Base-by-base conservation (phyloP, 1,140 invertebrate species). In the Atopsyche davidsoni region DNA sequence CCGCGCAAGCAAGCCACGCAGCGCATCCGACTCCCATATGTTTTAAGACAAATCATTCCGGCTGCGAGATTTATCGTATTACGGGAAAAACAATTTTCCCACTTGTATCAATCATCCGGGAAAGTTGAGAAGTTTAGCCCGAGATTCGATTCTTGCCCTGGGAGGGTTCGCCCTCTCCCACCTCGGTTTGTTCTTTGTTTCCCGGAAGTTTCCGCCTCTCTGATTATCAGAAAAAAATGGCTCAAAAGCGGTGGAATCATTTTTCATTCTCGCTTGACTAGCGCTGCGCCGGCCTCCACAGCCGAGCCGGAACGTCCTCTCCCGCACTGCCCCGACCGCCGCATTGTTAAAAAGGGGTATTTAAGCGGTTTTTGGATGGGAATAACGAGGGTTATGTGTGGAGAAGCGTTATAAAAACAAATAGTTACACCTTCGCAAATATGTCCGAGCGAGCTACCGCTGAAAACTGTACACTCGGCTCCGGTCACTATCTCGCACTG, bases 101-200 rank as follows among this genome's bases (percentile, higher is more conserved):
- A 36, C 45, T 51, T 56, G 49, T 51, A 56, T 56, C 53, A 56
- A 56, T 56, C 53, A 56, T 51, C 35, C 43, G 32, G 16, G 17
- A 28, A 43, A 51, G 40, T 32, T 23, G 48, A 36, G 44, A 56
- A 51, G 18, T 35, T 51, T 54, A 45, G n/a, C 42, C n/a, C 14
- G 25, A 19, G 32, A 31, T 28, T 23, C 28, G 44, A 50, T 36
- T 41, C 21, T 44, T 51, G 19, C 48, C 40, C 32, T 18, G 38
- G 25, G 38, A 31, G 17, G 36, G 25, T n/a, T n/a, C n/a, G n/a
- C n/a, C n/a, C n/a, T n/a, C n/a, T n/a, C n/a, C n/a, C n/a, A n/a
- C n/a, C n/a, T n/a, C n/a, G n/a, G n/a, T n/a, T 28, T 41, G 39
- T 32, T 40, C 45, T 52, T 57, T 57, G 49, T 52, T 57, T 52